phyloP scores from a whole-genome alignment of 2,888 invertebrate genomes.

The Linnaemya tessellans region DNA sequence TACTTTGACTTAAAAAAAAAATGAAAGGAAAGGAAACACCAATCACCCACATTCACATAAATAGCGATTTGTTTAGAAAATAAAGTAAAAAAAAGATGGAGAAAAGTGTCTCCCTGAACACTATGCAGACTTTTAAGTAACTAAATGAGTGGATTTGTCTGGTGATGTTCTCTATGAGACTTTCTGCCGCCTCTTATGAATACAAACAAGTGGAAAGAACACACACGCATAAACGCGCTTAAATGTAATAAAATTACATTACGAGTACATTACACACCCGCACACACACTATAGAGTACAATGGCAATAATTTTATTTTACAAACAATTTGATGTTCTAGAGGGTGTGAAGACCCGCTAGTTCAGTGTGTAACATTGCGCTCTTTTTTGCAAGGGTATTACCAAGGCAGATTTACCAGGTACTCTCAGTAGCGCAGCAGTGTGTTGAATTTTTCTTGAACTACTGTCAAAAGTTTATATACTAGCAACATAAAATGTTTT shows the following conservation, averaged over 20 bases:
- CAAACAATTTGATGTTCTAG: constrained; percentile 23
- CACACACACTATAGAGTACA: neutral
- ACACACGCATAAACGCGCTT: neutral
- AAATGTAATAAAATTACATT: neutral
- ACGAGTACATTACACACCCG: neutral
- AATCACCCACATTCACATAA: constrained; percentile 1
- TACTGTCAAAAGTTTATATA: no score
- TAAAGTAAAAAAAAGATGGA: neutral
- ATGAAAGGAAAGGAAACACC: constrained; percentile 9
- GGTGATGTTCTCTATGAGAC: constrained; percentile 56
- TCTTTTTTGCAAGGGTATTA: no score
- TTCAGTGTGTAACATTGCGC: neutral
- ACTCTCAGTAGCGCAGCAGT: no score
- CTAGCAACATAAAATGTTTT: no score
- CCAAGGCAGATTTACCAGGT: no score
- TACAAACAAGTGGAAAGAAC: constrained; percentile 26
- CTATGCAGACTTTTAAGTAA: constrained; percentile 44
- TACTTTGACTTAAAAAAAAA: constrained; percentile 36
- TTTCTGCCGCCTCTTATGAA: constrained; percentile 53
- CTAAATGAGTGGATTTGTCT: constrained; percentile 67
- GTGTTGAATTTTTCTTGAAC: no score
- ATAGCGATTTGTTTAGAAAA: constrained; percentile 34
- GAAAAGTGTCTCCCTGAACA: constrained; percentile 4
- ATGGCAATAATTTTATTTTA: neutral
- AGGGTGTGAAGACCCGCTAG: neutral